Conservation (phyloP, 64 coral and sea anemone species). For the Trachythela sp. region DNA sequence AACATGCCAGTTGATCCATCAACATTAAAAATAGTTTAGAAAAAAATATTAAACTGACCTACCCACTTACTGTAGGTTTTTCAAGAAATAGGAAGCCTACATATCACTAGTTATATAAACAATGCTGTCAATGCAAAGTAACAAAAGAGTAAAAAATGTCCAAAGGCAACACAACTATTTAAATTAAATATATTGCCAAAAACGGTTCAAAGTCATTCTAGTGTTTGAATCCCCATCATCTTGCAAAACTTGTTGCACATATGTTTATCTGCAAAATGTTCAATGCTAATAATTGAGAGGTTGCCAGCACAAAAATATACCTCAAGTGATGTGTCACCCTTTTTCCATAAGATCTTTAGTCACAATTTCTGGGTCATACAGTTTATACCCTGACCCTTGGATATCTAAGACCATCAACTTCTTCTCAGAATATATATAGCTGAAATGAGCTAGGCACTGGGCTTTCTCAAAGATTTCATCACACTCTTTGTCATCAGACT, state of each 20-base stretch:
- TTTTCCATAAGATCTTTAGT: background rate
- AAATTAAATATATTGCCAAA: too few species aligned
- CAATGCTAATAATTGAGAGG: background rate
- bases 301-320: slow-evolving; percentile 1
- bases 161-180: too few species aligned
- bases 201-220: background rate
- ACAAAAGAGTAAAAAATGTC: too few species aligned
- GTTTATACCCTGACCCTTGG: background rate
- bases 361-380: slow-evolving; percentile 21
- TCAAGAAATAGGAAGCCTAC: too few species aligned
- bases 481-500: background rate
- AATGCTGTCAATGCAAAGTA: too few species aligned
- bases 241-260: slow-evolving; percentile 3
- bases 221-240: background rate
- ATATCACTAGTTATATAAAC: too few species aligned
- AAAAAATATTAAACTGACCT: too few species aligned
- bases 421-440: background rate
- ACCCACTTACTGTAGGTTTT: too few species aligned
- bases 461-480: background rate
- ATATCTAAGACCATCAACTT: background rate
- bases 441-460: background rate
- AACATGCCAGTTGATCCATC: too few species aligned
- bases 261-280: background rate
- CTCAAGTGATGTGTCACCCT: too few species aligned
- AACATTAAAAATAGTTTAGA: too few species aligned